Evolutionary conservation across 2,113 vertebrate species (phyloP).

Genomic region (Platysteira castanea): DNA sequence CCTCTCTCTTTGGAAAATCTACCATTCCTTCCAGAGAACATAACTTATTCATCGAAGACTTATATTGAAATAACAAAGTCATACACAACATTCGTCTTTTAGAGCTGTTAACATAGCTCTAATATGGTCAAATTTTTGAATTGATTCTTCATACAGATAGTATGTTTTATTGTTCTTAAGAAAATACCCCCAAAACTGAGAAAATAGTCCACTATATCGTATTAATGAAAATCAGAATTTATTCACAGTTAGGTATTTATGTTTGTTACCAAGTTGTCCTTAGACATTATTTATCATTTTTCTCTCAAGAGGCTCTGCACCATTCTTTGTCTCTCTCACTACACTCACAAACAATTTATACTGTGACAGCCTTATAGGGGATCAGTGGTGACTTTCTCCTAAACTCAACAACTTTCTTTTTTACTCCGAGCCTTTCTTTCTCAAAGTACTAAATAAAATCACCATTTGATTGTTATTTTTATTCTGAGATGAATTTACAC

Average conservation of each 20-base stretch:
- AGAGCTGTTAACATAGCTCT: not conserved
- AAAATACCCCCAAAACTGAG: not conserved
- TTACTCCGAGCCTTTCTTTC: not conserved
- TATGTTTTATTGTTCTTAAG: not conserved
- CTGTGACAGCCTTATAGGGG: not conserved
- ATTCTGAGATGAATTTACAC: not conserved
- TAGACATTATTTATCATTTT: not conserved
- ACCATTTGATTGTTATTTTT: not conserved
- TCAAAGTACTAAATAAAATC: not conserved
- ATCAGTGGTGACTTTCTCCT: not conserved
- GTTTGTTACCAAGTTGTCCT: not conserved
- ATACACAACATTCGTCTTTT: not conserved
- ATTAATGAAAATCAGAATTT: not conserved
- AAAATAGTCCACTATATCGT: not conserved
- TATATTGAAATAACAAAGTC: not conserved
- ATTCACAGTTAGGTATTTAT: not conserved
- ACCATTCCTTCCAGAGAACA: not conserved
- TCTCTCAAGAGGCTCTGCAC: not conserved
- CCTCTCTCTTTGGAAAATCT: not conserved
- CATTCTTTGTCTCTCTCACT: not conserved
- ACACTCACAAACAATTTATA: not conserved
- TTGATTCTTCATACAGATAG: not conserved
- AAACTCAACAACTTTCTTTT: not conserved
- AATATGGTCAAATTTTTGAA: not conserved
- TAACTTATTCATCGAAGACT: not conserved